Evolutionary conservation across 2,888 invertebrate species (phyloP), one percentile per base, ranked within the genome.

Genomic region (Drosophila diplacantha): DNA sequence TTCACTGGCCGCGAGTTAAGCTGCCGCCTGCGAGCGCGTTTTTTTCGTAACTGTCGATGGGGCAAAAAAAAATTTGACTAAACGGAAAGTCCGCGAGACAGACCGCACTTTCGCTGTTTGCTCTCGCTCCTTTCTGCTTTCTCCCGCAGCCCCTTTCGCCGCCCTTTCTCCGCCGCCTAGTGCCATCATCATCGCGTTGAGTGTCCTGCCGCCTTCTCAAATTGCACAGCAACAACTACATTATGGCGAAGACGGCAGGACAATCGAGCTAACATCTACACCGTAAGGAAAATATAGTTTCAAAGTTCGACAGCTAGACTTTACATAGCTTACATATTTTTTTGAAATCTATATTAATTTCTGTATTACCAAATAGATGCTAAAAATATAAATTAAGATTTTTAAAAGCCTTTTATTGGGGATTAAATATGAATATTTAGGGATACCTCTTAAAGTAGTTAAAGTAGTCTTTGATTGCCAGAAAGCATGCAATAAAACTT

Each of bases 1-100:
- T 62, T 14, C 24, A 44, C 46, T 46, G 37, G 39, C 22, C 8
- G 60, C 43, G 44, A 58, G 44, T 58, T 69, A 52, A 75, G 71
- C 78, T 69, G 71, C 74, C 83, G 81, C 50, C 67, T 72, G 55
- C 78, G 64, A 73, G 78, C 75, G 83, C 83, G 83, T 68, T 81
- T 83, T 78, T 81, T 66, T 68, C 75, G 50, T 69, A 81, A 79
- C 78, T 83, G 75, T 63, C 69, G 69, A 59, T 55, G 56, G 52
- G 31, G 63, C 41, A 38, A 22, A 39, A 41, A 44, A 69, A 67
- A 58, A 69, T 77, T 82, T 82, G 82, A 77, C 72, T 62, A 71
- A 70, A 55, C 59, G 72, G 69, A 58, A 70, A 41, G 65, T 64
- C 64, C 68, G 46, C 44, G 29, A 41, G 55, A 53, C 55, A 52